Conservation (phyloP, 2,888 invertebrate genomes). For the Hipparchia sbordonii region DNA sequence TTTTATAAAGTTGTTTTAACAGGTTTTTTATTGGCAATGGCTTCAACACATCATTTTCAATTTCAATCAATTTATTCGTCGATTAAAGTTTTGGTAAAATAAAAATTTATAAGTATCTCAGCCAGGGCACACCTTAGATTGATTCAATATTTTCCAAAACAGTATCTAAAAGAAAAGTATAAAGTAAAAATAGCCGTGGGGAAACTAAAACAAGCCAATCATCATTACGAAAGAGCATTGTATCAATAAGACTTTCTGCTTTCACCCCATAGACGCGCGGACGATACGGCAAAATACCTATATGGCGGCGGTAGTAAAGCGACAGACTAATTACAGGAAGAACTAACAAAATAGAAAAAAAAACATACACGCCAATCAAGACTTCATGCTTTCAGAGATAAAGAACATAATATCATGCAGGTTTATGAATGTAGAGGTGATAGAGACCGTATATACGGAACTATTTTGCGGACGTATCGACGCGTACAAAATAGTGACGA, state of each 20-base stretch:
- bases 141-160: not conserved
- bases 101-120: too few species aligned
- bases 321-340: conserved; percentile 51
- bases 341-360: conserved; percentile 6
- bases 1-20: too few species aligned
- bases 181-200: not conserved
- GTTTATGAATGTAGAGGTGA: not conserved
- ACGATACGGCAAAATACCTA: conserved; percentile 23
- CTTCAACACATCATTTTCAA: too few species aligned
- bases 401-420: conserved; percentile 21
- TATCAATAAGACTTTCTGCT: conserved; percentile 13
- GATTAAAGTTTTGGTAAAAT: too few species aligned
- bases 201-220: conserved; percentile 22
- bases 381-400: conserved; percentile 16
- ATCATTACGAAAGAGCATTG: conserved; percentile 23
- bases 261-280: conserved; percentile 28
- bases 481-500: conserved; percentile 36
- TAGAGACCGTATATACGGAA: conserved; percentile 3
- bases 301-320: conserved; percentile 23
- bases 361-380: conserved; percentile 22
- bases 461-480: conserved; percentile 36
- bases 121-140: too few species aligned
- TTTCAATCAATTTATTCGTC: too few species aligned
- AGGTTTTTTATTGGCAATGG: too few species aligned
- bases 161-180: not conserved